These are phyloP conservation scores for Hypsopygia costalis DNA, from an alignment of 2,888 invertebrate genomes.

Conservation along the genomic window DNA sequence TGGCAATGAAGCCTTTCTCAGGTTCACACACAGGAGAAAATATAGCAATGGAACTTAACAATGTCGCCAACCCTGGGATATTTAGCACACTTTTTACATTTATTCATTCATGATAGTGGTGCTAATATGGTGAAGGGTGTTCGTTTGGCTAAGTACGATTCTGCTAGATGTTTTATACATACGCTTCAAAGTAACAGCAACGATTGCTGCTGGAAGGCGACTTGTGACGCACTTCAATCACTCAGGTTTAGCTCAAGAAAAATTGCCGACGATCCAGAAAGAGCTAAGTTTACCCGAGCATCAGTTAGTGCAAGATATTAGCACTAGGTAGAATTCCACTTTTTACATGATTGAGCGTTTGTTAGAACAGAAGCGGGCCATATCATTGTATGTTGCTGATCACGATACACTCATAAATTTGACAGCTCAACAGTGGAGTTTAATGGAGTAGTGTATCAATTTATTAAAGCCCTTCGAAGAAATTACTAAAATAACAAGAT, in stretches of 20 bases:
- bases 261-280: constrained; percentile 24
- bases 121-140: constrained; percentile 30
- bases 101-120: constrained; percentile 29
- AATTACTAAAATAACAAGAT: constrained; percentile 25
- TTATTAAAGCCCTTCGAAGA: constrained; percentile 26
- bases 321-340: constrained; percentile 18
- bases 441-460: constrained; percentile 23
- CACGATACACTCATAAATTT: constrained; percentile 19
- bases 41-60: background rate
- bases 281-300: constrained; percentile 29
- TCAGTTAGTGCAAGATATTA: constrained; percentile 25
- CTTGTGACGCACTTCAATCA: constrained; percentile 35
- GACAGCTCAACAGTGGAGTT: constrained; percentile 18
- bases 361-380: constrained; percentile 25
- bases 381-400: constrained; percentile 22
- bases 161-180: constrained; percentile 30
- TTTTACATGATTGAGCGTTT: constrained; percentile 24
- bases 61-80: constrained; percentile 24
- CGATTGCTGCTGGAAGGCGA: constrained; percentile 26
- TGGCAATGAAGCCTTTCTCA: constrained; percentile 17
- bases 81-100: constrained; percentile 27
- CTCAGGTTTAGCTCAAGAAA: constrained; percentile 23
- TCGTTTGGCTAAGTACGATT: constrained; percentile 24
- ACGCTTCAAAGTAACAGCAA: constrained; percentile 25
- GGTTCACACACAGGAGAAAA: background rate